A percentile compares a stretch with the other conserved stretches of the same genome.
phyloP scores from a whole-genome alignment of 2,113 vertebrate species.

The Parus major region DNA sequence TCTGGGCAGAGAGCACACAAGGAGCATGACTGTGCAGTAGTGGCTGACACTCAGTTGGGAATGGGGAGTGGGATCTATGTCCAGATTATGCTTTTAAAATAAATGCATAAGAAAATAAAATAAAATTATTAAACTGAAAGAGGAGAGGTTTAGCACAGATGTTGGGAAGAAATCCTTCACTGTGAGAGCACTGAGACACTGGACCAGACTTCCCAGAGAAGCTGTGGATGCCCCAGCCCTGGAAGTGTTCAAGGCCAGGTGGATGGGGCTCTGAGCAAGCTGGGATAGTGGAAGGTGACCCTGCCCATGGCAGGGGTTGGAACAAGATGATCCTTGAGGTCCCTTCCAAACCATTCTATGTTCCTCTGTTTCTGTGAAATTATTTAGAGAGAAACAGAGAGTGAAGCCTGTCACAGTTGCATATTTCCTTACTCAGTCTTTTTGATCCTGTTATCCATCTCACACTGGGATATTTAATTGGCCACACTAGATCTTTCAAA shows the following conservation, averaged over 20 bases:
- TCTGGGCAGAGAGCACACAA: background rate
- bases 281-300: background rate
- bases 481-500: background rate
- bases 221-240: background rate
- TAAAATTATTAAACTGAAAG: background rate
- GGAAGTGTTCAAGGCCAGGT: background rate
- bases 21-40: background rate
- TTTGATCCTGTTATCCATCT: background rate
- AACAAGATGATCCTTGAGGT: background rate
- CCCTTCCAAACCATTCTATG: background rate
- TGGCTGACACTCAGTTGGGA: background rate
- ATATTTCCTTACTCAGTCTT: background rate
- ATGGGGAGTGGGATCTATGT: background rate
- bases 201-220: background rate
- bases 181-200: background rate
- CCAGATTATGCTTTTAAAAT: background rate
- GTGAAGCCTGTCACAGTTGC: background rate
- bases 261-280: background rate
- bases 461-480: background rate
- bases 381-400: background rate
- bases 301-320: fast-evolving
- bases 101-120: background rate
- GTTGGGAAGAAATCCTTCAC: background rate
- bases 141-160: background rate
- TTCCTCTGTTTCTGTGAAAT: background rate